Evolutionary conservation across 2,888 invertebrate genomes (phyloP).

Genomic region (Lasioglossum oenotherae): DNA sequence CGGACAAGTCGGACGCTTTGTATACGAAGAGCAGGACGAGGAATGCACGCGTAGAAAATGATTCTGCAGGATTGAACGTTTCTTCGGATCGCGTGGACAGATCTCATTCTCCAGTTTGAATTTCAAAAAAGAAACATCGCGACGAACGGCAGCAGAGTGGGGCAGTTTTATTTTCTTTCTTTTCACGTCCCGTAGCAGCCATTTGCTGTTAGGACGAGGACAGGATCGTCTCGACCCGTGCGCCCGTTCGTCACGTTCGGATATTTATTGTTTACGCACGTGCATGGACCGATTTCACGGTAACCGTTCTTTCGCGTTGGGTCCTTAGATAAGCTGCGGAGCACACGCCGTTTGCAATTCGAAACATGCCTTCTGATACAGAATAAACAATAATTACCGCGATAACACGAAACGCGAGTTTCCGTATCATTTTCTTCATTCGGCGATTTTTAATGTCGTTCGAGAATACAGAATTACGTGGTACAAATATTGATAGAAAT

Average conservation of each 20-base stretch:
- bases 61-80: too few relatives aligned
- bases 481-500: background rate
- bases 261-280: constrained; percentile 4
- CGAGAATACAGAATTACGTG: background rate
- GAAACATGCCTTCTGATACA: background rate
- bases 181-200: constrained; percentile 45
- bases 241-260: background rate
- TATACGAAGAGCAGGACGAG: background rate
- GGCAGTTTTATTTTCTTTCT: constrained; percentile 47
- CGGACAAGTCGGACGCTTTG: too few relatives aligned
- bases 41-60: background rate
- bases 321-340: background rate
- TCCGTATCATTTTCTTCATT: background rate
- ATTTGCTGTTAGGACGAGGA: constrained; percentile 39
- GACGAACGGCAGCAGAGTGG: constrained; percentile 30
- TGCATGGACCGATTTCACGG: background rate
- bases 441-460: background rate
- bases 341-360: background rate
- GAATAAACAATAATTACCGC: background rate
- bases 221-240: constrained; percentile 12
- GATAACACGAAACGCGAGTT: background rate
- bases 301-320: background rate
- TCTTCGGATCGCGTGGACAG: background rate
- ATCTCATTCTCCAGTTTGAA: background rate
- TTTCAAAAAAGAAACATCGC: constrained; percentile 42